phyloP scores from a whole-genome alignment of 1,140 invertebrate genomes.

The Apis laboriosa region DNA sequence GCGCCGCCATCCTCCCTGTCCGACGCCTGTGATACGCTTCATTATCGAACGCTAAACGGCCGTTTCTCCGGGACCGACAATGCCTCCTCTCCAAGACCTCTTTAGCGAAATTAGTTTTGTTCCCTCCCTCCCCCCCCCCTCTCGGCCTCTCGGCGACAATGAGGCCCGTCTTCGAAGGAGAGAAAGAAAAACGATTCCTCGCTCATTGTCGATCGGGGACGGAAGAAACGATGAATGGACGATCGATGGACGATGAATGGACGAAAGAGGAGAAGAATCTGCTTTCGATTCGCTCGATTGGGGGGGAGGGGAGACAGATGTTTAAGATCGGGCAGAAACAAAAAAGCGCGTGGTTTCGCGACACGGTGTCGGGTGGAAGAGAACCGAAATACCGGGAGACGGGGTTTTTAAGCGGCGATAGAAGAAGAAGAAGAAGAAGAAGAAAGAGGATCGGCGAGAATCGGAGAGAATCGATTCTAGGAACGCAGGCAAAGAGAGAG shows the following conservation, averaged over 20 bases:
- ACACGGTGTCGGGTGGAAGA: background rate
- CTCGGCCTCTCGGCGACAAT: background rate
- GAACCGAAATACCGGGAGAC: background rate
- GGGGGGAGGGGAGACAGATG: constrained; percentile 15
- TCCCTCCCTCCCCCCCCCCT: background rate
- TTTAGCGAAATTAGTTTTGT: constrained; percentile 59
- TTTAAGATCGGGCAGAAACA: constrained; percentile 16
- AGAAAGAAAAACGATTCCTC: background rate
- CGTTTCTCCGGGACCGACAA: constrained; percentile 41
- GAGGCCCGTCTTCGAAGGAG: background rate
- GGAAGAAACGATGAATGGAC: background rate
- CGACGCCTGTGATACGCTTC: constrained; percentile 51
- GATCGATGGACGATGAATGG: background rate
- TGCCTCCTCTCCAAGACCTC: background rate
- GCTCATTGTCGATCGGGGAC: background rate
- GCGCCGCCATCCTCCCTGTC: constrained; percentile 50
- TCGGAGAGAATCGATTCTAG: constrained; percentile 46
- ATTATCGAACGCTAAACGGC: constrained; percentile 62
- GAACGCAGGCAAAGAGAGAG: constrained; percentile 5
- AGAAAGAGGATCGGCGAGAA: constrained; percentile 4
- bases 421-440: background rate
- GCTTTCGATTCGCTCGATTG: background rate
- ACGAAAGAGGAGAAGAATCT: background rate
- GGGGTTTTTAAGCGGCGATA: background rate
- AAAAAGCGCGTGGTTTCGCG: background rate